Evolutionary conservation across 2,113 vertebrate genomes (phyloP).

Genomic region (Oryzias javanicus): DNA sequence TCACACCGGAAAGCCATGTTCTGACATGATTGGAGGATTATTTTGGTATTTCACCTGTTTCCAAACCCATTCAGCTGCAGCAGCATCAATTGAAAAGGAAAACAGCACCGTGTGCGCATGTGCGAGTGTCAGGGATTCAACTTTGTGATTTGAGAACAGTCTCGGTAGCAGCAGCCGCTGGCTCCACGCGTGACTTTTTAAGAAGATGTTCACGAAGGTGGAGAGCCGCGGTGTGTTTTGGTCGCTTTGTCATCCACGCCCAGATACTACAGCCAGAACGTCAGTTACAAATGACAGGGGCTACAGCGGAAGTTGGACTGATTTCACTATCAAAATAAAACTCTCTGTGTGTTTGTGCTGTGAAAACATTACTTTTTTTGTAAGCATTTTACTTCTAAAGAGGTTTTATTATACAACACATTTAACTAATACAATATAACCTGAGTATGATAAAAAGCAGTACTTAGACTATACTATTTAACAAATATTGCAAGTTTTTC

Average conservation of each 20-base stretch:
- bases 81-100: not conserved
- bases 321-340: slow-evolving; percentile 39
- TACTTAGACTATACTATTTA: no score
- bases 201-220: slow-evolving; percentile 52
- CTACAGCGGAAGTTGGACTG: not conserved
- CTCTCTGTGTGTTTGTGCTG: no score
- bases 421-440: no score
- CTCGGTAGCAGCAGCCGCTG: not conserved
- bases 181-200: slow-evolving; percentile 29
- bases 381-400: no score
- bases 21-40: slow-evolving; percentile 6
- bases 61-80: slow-evolving; percentile 12
- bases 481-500: no score
- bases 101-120: slow-evolving; percentile 23
- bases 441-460: no score
- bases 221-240: slow-evolving; percentile 25
- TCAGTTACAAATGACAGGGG: not conserved
- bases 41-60: slow-evolving; percentile 45
- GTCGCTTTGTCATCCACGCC: slow-evolving; percentile 66
- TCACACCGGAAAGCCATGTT: slow-evolving; percentile 14
- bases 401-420: no score
- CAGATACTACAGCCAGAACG: slow-evolving; percentile 36
- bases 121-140: not conserved
- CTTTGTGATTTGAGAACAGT: not conserved
- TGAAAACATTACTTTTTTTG: no score